Conservation (phyloP, 2,797 vertebrate genomes). For the Carapus acus region DNA sequence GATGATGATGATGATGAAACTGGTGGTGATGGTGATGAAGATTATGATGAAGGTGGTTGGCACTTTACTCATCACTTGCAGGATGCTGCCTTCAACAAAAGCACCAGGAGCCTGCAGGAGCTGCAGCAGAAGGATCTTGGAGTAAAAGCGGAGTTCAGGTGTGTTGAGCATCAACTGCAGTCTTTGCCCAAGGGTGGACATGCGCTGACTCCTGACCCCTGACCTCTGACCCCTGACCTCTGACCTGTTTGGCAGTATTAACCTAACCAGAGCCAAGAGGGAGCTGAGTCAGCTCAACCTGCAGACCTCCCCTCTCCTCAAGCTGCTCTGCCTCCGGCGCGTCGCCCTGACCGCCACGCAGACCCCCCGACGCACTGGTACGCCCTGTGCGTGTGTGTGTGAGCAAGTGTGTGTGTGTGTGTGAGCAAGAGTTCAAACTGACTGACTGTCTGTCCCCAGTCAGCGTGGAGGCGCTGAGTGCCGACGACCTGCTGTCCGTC, state of each 20-base stretch:
- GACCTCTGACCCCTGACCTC: too few species aligned
- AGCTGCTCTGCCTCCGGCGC: conserved; percentile 84
- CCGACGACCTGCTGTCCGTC: conserved; percentile 92
- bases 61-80: conserved; percentile 47
- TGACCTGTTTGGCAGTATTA: conserved; percentile 74
- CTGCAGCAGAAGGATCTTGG: conserved; percentile 92
- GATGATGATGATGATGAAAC: too few species aligned
- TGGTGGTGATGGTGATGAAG: neutral
- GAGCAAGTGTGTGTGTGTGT: neutral
- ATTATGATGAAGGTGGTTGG: neutral
- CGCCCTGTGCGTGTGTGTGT: conserved; percentile 25
- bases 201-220: neutral
- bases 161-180: conserved; percentile 23
- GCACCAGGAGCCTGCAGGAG: conserved; percentile 91
- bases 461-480: conserved; percentile 85
- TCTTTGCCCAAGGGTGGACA: too few species aligned
- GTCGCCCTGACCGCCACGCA: conserved; percentile 85
- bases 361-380: conserved; percentile 81
- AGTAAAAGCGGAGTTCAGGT: conserved; percentile 94
- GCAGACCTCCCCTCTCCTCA: conserved; percentile 90
- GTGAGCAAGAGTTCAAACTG: neutral
- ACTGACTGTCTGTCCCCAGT: conserved; percentile 62
- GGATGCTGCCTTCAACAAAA: conserved; percentile 97
- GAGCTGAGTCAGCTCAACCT: conserved; percentile 88
- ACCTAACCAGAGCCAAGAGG: conserved; percentile 88